Percentiles rank a stretch among this genome's conserved stretches.
Evolutionary conservation across 2,113 vertebrate species (phyloP).

Genomic region (Chlorocebus sabaeus): DNA sequence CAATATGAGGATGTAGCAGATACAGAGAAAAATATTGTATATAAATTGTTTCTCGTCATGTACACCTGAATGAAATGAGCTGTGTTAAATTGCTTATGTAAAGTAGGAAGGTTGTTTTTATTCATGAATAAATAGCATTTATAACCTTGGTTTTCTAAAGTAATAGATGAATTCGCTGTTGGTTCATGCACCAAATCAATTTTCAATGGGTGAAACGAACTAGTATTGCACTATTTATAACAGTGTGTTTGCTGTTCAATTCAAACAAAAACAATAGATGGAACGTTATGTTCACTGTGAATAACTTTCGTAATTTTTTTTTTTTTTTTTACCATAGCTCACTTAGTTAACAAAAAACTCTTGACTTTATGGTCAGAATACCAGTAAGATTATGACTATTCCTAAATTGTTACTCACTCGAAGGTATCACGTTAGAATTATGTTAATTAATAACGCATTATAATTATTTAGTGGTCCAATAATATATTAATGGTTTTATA

Average conservation of each 20-base stretch:
- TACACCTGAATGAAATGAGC: conserved; percentile 42
- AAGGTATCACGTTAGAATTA: background rate
- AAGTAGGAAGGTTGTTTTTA: conserved; percentile 36
- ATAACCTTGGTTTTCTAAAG: conserved; percentile 37
- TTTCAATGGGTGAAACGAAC: background rate
- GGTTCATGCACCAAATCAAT: background rate
- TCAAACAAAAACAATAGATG: background rate
- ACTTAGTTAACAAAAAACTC: background rate
- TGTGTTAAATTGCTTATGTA: conserved; percentile 54
- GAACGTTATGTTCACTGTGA: background rate
- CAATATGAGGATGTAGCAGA: background rate
- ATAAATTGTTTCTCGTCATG: conserved; percentile 28
- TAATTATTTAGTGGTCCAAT: background rate
- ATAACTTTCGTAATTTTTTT: background rate
- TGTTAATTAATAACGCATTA: background rate
- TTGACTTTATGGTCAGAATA: background rate
- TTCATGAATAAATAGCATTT: conserved; percentile 62
- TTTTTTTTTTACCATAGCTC: background rate
- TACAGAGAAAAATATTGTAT: conserved; percentile 26
- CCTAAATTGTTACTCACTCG: background rate
- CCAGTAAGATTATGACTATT: background rate
- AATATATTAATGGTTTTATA: background rate
- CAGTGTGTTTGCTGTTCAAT: background rate
- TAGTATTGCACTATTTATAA: background rate
- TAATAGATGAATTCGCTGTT: conserved; percentile 25